Conservation (phyloP, 1,140 invertebrate species). For the Hypsibius dujardini region DNA sequence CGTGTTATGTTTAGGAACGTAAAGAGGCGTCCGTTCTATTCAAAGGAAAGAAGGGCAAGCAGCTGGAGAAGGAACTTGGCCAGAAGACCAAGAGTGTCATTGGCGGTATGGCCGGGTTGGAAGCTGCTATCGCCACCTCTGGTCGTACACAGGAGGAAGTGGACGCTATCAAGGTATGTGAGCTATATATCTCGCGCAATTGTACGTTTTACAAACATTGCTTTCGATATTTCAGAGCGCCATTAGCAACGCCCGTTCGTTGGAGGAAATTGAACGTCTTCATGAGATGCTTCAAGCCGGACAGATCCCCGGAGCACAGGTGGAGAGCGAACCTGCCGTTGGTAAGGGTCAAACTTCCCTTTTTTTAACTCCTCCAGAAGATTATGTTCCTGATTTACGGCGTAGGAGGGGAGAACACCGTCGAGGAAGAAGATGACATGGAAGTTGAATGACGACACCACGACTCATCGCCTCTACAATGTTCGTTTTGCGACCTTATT, state of each 20-base stretch:
- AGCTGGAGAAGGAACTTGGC: constrained; percentile 65
- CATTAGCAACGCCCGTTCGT: constrained; percentile 73
- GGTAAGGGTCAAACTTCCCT: neutral
- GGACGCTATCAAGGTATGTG: constrained; percentile 56
- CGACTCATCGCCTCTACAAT: too few relatives aligned
- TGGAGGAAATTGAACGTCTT: constrained; percentile 85
- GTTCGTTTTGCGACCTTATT: too few relatives aligned
- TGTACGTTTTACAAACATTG: too few relatives aligned
- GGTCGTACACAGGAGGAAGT: constrained; percentile 59
- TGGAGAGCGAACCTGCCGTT: neutral
- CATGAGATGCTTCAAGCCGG: constrained; percentile 78
- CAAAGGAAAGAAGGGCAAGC: constrained; percentile 80
- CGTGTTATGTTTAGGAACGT: constrained; percentile 45
- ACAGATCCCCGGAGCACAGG: constrained; percentile 51
- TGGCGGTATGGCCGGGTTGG: constrained; percentile 40
- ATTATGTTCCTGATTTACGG: neutral
- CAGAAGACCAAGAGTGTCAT: constrained; percentile 67
- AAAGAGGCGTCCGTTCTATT: constrained; percentile 69
- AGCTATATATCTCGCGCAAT: too few relatives aligned
- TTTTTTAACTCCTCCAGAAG: neutral
- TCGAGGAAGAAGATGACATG: constrained; percentile 17
- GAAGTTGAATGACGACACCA: constrained; percentile 8
- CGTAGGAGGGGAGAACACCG: constrained; percentile 1
- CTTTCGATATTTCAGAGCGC: too few relatives aligned
- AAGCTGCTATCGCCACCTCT: constrained; percentile 24